phyloP scores from a whole-genome alignment of 2,113 vertebrate genomes.

The Actenoides lindsayi region DNA sequence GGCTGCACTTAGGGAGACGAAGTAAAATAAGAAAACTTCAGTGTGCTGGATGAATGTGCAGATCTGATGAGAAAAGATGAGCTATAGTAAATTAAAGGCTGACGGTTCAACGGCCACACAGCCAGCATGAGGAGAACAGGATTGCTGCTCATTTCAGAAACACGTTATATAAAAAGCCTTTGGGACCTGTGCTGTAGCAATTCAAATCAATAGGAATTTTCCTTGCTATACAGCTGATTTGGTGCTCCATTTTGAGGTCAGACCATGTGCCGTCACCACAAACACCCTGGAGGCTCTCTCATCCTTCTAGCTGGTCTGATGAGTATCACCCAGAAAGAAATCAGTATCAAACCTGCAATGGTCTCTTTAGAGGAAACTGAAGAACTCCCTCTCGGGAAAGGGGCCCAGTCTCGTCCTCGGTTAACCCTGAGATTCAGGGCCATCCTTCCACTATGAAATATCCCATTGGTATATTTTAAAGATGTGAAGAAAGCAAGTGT shows the following conservation, averaged over 20 bases:
- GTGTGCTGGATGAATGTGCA: neutral
- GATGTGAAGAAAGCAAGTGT: neutral
- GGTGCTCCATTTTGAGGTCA: neutral
- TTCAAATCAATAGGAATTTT: neutral
- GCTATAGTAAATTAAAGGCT: neutral
- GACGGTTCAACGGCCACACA: neutral
- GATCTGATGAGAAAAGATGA: neutral
- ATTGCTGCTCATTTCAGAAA: neutral
- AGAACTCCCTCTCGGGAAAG: neutral
- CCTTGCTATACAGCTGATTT: neutral
- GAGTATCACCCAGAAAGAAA: neutral
- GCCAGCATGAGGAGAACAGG: neutral
- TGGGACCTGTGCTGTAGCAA: neutral
- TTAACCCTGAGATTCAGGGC: neutral
- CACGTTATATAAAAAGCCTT: neutral
- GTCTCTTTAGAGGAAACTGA: neutral
- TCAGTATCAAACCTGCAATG: neutral
- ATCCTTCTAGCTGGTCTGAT: neutral
- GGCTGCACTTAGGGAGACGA: neutral
- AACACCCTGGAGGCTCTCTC: neutral
- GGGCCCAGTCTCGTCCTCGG: neutral
- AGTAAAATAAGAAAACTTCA: neutral
- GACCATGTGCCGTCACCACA: fast-evolving
- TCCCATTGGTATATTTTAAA: neutral
- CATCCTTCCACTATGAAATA: too few species aligned